Base-by-base conservation (phyloP, 2,888 invertebrate genomes). In the Eupeodes latifasciatus region DNA sequence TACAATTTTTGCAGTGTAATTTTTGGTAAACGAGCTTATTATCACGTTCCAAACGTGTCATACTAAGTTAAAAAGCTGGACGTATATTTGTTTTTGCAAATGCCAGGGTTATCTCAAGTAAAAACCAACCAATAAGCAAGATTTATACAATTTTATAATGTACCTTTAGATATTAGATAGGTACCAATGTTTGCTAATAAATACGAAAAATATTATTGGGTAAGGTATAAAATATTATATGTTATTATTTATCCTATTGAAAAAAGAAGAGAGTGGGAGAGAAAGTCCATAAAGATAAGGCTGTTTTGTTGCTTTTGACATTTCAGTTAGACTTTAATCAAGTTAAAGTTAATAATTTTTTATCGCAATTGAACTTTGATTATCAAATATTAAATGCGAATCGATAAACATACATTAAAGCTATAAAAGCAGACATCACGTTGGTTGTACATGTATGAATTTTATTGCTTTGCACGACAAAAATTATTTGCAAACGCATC, bases 341-440 rank as follows among this genome's bases (percentile, higher is more conserved):
- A 19, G 19, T 44, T 74, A 67, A 66, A 66, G 74, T 67, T 53
- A 51, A 75, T 36, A 44, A 75, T 75, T 53, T 27, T 81, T 61
- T 75, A 81, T 81, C 81, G 16, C 34, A 44, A n/a, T 5, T 59
- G 81, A 81, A 81, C 81, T 75, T 81, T 59, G 81, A 16, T 67
- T 67, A 53, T 57, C 67, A 57, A 75, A 67, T 51, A 40, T 34
- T 16, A 49, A 61, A 59, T 75, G 75, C 16, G 67, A 51, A 47
- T 69, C 59, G 67, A 75, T 80, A 64, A 14, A 40, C 40, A 3
- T n/a, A 1, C 16, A 16, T 51, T 4, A 12, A 14, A 5, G 12
- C n/a, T 16, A n/a, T 12, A 12, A 10, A 57, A 27, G 5, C 19
- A 57, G 14, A 49, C 51, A 6, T 1, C 67, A 67, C 67, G 67